These are phyloP conservation scores for Amphiprion percula DNA, from an alignment of 2,113 vertebrate species.

Conservation along the genomic window DNA sequence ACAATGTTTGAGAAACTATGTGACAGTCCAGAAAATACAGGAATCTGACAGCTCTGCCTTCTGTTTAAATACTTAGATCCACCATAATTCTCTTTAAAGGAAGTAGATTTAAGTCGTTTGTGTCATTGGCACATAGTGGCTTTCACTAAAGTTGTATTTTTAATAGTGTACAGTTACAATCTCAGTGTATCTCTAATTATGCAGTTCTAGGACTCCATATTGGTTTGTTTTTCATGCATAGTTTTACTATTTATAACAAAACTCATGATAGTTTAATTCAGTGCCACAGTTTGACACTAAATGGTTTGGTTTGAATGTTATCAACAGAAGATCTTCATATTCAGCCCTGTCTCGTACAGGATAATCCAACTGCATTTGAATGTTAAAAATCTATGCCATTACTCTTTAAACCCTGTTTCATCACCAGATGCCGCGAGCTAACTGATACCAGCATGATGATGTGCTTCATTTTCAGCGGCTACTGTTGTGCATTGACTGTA, in stretches of 20 bases:
- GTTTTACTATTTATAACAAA: too few relatives aligned
- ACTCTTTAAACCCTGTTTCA: slow-evolving; percentile 54
- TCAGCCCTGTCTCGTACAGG: not conserved
- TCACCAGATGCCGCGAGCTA: slow-evolving; percentile 52
- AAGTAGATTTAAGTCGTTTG: not conserved
- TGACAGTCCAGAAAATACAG: not conserved
- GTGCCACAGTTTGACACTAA: not conserved
- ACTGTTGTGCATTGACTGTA: slow-evolving; percentile 48
- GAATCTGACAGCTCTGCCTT: not conserved
- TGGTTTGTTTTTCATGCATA: too few relatives aligned
- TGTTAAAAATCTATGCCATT: slow-evolving; percentile 25
- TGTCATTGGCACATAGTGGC: not conserved
- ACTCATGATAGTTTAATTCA: too few relatives aligned
- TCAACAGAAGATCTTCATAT: not conserved
- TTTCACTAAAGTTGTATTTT: not conserved
- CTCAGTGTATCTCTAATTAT: not conserved
- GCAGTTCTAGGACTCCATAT: too few relatives aligned
- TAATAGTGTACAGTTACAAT: not conserved
- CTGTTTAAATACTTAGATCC: not conserved
- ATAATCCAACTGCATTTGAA: slow-evolving; percentile 7
- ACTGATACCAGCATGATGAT: slow-evolving; percentile 35
- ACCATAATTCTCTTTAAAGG: not conserved
- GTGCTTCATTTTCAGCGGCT: slow-evolving; percentile 43
- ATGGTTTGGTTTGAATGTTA: not conserved
- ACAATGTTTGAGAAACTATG: not conserved